These are phyloP conservation scores for Beris chalybata DNA, from an alignment of 2,888 invertebrate genomes.

Conservation along the genomic window DNA sequence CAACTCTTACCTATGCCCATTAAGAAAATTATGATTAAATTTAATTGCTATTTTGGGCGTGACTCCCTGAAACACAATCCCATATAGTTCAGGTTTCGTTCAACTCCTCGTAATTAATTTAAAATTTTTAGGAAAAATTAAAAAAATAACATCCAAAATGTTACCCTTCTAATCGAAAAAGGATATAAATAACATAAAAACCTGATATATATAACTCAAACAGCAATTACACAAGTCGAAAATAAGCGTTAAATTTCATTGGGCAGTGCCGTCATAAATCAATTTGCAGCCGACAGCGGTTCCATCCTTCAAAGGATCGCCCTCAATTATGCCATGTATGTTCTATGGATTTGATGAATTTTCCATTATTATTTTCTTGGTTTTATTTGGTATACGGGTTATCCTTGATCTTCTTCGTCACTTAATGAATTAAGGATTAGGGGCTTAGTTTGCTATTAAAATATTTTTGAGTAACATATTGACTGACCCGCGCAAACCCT, in stretches of 20 bases:
- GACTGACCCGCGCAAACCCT: too few species aligned
- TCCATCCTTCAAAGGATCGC: slow-evolving; percentile 17
- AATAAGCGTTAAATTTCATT: slow-evolving; percentile 29
- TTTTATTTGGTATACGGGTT: slow-evolving; percentile 10
- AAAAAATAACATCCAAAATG: neutral
- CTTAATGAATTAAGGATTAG: slow-evolving; percentile 21
- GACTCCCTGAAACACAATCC: too few species aligned
- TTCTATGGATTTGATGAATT: slow-evolving; percentile 25
- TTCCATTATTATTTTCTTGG: slow-evolving; percentile 17
- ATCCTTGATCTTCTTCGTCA: slow-evolving; percentile 10
- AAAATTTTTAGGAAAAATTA: too few species aligned
- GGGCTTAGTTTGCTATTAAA: neutral
- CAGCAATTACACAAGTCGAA: slow-evolving; percentile 21
- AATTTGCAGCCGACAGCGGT: slow-evolving; percentile 1
- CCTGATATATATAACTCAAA: slow-evolving; percentile 21
- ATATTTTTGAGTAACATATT: neutral
- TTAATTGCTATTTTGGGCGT: too few species aligned
- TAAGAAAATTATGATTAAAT: too few species aligned
- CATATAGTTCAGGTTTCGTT: too few species aligned
- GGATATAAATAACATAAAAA: slow-evolving; percentile 4
- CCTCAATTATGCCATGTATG: slow-evolving; percentile 10
- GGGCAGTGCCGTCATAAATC: slow-evolving; percentile 27
- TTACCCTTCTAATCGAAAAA: neutral
- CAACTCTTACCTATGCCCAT: too few species aligned
- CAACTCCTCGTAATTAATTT: too few species aligned